These are phyloP conservation scores for Drosophila bocqueti DNA, from an alignment of 1,140 invertebrate genomes.

Conservation along the genomic window DNA sequence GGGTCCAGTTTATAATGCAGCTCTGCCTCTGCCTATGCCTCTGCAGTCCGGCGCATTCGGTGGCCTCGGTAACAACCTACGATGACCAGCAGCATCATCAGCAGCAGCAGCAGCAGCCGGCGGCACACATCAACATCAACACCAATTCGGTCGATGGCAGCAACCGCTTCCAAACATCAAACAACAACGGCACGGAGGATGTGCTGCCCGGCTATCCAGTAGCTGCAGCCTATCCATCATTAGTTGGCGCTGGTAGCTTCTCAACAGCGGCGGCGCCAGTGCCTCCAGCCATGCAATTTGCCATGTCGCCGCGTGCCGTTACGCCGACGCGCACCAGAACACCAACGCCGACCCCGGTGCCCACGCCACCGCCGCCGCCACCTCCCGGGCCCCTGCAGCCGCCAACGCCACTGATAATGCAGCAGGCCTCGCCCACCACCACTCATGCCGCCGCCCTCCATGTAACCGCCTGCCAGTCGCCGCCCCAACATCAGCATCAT, in stretches of 20 bases:
- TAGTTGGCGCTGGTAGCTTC: slow-evolving; percentile 35
- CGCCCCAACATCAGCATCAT: slow-evolving; percentile 49
- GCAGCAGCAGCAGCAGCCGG: not conserved
- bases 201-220: slow-evolving; percentile 27
- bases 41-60: slow-evolving; percentile 80
- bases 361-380: slow-evolving; percentile 57
- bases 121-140: slow-evolving; percentile 10
- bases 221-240: slow-evolving; percentile 34
- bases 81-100: slow-evolving; percentile 68
- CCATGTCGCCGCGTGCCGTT: slow-evolving; percentile 73
- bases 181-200: slow-evolving; percentile 41
- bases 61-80: slow-evolving; percentile 74
- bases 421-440: slow-evolving; percentile 86
- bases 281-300: slow-evolving; percentile 56
- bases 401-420: slow-evolving; percentile 65
- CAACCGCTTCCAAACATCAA: slow-evolving; percentile 65
- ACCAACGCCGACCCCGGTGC: slow-evolving; percentile 58
- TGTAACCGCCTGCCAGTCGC: slow-evolving; percentile 72
- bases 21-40: slow-evolving; percentile 12
- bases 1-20: slow-evolving; percentile 28
- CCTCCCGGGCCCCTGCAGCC: slow-evolving; percentile 37
- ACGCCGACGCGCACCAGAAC: slow-evolving; percentile 69
- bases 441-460: slow-evolving; percentile 66
- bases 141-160: slow-evolving; percentile 77
- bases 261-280: slow-evolving; percentile 35